A percentile compares a stretch with the other conserved stretches of the same genome.
These are phyloP conservation scores for Mesitornis unicolor DNA, from an alignment of 2,113 vertebrate species.

Conservation along the genomic window DNA sequence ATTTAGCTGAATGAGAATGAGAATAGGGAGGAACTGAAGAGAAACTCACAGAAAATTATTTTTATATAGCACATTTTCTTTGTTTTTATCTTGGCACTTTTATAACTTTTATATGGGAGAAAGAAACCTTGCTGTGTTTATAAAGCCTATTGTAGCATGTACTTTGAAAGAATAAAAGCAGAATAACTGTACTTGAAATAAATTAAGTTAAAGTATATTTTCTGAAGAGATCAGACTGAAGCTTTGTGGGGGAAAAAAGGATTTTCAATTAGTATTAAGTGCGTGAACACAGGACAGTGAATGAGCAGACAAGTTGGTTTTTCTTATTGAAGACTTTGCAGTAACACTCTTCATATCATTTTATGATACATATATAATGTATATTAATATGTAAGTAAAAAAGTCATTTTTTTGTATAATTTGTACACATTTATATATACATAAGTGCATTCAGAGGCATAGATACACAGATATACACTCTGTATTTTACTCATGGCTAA, in stretches of 20 bases:
- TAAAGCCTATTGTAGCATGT: not conserved
- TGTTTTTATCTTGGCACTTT: not conserved
- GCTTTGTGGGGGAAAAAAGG: not conserved
- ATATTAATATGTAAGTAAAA: not conserved
- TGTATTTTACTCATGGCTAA: not conserved
- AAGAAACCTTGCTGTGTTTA: not conserved
- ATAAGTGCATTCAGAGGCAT: not conserved
- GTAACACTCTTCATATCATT: not conserved
- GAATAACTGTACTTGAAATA: not conserved
- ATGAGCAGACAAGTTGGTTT: not conserved
- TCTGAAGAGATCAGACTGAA: not conserved
- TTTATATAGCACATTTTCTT: not conserved
- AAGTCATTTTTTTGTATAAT: not conserved
- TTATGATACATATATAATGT: not conserved
- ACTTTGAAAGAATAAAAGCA: not conserved
- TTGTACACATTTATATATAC: not conserved
- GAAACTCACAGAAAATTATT: not conserved
- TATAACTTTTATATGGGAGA: rapidly evolving
- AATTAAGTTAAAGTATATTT: not conserved
- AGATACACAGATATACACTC: not conserved
- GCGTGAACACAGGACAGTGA: not conserved
- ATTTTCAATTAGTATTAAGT: not conserved
- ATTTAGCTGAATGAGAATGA: not conserved
- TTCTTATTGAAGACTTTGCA: not conserved
- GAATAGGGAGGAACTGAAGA: not conserved